A percentile compares a stretch with the other conserved stretches of the same genome.
Evolutionary conservation across 1,140 invertebrate genomes (phyloP).

Genomic region (Drosophila leontia): DNA sequence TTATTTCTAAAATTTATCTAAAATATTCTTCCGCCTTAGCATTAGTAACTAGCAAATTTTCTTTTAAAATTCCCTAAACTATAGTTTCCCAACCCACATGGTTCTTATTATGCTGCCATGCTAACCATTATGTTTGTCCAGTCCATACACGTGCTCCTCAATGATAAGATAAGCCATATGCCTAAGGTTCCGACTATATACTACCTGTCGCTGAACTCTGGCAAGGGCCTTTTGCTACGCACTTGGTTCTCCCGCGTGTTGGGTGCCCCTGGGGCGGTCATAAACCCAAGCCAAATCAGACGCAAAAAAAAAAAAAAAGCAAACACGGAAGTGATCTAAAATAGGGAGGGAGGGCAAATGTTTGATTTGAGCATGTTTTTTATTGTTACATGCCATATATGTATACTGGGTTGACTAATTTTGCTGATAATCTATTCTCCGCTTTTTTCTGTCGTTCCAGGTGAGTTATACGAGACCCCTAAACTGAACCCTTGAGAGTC

Average conservation of each 20-base stretch:
- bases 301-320: conserved; percentile 31
- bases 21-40: neutral
- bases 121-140: conserved; percentile 35
- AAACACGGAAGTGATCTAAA: conserved; percentile 42
- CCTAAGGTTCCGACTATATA: conserved; percentile 15
- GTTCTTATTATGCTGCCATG: neutral
- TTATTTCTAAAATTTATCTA: too few relatives aligned
- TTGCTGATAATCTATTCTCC: conserved; percentile 27
- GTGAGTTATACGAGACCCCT: conserved; percentile 29
- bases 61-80: neutral
- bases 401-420: conserved; percentile 15
- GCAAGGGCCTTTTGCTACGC: conserved; percentile 55
- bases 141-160: conserved; percentile 66
- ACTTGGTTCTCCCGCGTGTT: conserved; percentile 6
- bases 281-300: conserved; percentile 36
- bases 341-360: conserved; percentile 10
- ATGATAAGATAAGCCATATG: conserved; percentile 63
- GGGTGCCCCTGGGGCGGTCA: conserved; percentile 41
- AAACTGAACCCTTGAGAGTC: neutral
- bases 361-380: conserved; percentile 25
- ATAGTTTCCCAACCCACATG: conserved; percentile 3
- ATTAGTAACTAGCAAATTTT: neutral
- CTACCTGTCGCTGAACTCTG: conserved; percentile 59
- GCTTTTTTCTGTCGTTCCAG: conserved; percentile 25
- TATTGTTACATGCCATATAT: neutral